Percentiles rank a stretch among this genome's conserved stretches.
phyloP scores from a whole-genome alignment of 2,797 vertebrate species.

The Euphonia xanthogaster region DNA sequence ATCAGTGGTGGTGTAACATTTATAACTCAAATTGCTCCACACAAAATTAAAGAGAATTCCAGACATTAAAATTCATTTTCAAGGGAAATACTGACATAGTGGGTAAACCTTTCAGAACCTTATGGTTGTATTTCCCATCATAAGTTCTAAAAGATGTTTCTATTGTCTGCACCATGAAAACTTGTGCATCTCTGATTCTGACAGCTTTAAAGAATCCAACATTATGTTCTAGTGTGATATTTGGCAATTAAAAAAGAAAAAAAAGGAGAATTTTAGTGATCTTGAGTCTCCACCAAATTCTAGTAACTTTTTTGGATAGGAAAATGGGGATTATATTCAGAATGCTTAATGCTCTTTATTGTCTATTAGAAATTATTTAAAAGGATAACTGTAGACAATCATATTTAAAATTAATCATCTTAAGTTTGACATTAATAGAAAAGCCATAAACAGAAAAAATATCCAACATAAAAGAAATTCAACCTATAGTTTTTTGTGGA shows the following conservation, averaged over 20 bases:
- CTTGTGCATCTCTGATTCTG: not conserved
- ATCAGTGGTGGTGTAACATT: not conserved
- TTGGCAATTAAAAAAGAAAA: not conserved
- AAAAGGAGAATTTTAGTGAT: not conserved
- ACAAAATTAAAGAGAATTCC: not conserved
- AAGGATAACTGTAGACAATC: not conserved
- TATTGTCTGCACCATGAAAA: not conserved
- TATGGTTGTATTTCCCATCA: not conserved
- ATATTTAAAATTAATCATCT: not conserved
- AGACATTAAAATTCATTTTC: not conserved
- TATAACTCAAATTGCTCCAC: not conserved
- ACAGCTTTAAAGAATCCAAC: not conserved
- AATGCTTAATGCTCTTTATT: not conserved
- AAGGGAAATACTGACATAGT: not conserved
- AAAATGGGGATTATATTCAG: not conserved
- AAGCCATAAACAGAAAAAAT: not conserved
- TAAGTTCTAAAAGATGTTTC: not conserved
- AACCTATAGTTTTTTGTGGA: accelerated
- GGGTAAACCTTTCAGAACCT: not conserved
- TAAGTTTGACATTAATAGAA: not conserved
- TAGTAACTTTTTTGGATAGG: not conserved
- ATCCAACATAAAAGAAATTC: not conserved
- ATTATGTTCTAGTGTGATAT: not conserved
- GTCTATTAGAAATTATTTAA: not conserved
- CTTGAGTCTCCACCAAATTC: not conserved